Evolutionary conservation across 2,113 vertebrate genomes (phyloP).

Genomic region (Rissa tridactyla): DNA sequence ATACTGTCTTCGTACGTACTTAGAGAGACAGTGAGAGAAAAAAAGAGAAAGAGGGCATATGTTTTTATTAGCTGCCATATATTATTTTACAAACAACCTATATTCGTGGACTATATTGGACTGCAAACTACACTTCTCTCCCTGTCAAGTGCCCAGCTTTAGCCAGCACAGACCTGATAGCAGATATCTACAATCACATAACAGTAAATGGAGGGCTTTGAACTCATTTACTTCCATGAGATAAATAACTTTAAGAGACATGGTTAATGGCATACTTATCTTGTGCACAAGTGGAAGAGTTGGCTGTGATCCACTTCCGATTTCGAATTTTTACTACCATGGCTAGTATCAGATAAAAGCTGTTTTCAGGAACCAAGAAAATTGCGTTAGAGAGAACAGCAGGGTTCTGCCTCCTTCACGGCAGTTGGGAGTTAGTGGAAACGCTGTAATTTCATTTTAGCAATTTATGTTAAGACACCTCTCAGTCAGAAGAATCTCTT

Average conservation of each 20-base stretch:
- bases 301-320: conserved; percentile 54
- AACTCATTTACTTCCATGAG: conserved; percentile 46
- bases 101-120: neutral
- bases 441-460: neutral
- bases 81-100: neutral
- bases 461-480: neutral
- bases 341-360: conserved; percentile 43
- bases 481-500: neutral
- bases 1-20: neutral
- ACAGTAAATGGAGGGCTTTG: conserved; percentile 47
- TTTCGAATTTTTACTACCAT: conserved; percentile 43
- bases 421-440: neutral
- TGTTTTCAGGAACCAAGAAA: conserved; percentile 51
- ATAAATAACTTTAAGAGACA: conserved; percentile 43
- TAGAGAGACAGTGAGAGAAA: neutral
- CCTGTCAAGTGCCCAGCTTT: neutral
- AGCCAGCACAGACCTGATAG: neutral
- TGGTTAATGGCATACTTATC: conserved; percentile 52
- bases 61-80: neutral
- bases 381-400: neutral
- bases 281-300: conserved; percentile 18
- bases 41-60: neutral
- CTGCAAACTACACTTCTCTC: neutral
- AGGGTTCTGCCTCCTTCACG: neutral
- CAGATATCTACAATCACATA: conserved; percentile 5